These are phyloP conservation scores for Cervus canadensis DNA, from an alignment of 2,113 vertebrate genomes.

Conservation along the genomic window DNA sequence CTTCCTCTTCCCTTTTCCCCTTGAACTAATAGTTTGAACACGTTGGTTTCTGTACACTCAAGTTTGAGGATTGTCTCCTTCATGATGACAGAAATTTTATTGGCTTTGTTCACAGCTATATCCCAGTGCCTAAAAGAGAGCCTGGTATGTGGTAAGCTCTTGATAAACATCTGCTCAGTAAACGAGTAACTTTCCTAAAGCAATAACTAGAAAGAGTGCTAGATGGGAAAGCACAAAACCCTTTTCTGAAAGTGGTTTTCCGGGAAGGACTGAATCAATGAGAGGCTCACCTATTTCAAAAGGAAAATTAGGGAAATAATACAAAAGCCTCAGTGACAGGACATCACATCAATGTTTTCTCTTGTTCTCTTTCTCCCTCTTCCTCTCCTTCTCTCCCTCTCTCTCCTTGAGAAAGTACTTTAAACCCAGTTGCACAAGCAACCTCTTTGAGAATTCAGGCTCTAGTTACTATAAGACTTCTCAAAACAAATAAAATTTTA, in stretches of 20 bases:
- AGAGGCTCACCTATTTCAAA: neutral
- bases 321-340: neutral
- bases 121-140: neutral
- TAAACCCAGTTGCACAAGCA: neutral
- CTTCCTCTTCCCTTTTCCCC: neutral
- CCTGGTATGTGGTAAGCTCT: neutral
- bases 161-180: conserved; percentile 35
- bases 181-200: conserved; percentile 32
- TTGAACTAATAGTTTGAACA: neutral
- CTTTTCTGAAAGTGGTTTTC: neutral
- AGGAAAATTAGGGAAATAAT: neutral
- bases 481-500: neutral
- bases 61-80: neutral
- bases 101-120: neutral
- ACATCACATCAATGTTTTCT: neutral
- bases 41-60: neutral
- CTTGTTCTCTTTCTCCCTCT: neutral
- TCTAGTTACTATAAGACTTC: neutral
- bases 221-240: neutral
- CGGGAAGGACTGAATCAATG: neutral
- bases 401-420: neutral
- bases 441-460: neutral
- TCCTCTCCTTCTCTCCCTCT: neutral
- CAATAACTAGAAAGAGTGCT: neutral
- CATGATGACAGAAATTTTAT: neutral